Evolutionary conservation across 2,888 invertebrate species (phyloP), one percentile per base, ranked within the genome.

Genomic region (Drosophila leonis): DNA sequence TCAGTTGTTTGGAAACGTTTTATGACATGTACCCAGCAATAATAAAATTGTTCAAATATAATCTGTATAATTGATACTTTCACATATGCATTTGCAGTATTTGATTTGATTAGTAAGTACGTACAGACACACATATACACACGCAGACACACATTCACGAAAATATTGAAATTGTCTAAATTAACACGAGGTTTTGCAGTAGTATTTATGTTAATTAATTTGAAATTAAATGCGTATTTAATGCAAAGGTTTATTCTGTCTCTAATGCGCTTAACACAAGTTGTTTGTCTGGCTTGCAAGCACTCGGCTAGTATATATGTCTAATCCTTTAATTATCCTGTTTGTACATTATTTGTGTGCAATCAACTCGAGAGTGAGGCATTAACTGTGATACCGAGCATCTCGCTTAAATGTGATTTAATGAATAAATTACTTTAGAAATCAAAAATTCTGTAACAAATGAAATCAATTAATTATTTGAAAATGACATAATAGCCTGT

Each of bases 221-320:
- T 72, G 65, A 73, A 72, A 72, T 83, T 74, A 68, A 78, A 83
- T 78, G 84, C 76, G 71, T 69, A 60, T 78, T 78, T 69, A 69
- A 63, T 67, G 65, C 66, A 78, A 60, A 63, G 68, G 48, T 65
- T 78, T 69, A 65, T 31, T 39, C 52, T 41, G 48, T 63, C 29
- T 37, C 63, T 51, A 64, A 72, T 77, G 66, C 75, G 62, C 72
- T 67, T 78, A 67, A 54, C 39, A 42, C 20, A 57, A 61, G 61
- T 49, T 57, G 56, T 64, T 59, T 65, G 56, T 15, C 56, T 49
- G 35, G 42, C 31, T 60, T 29, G 12, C 24, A 24, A 35, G 39
- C 24, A 15, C 29, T 52, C 12, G 37, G 33, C 15, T 31, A 33
- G 37, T 24, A 24, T 29, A 31, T 18, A 15, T 42, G 39, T n/a